Percentiles rank a stretch among this genome's conserved stretches.
Evolutionary conservation across 2,888 invertebrate genomes (phyloP).

Genomic region (Thymelicus acteon): DNA sequence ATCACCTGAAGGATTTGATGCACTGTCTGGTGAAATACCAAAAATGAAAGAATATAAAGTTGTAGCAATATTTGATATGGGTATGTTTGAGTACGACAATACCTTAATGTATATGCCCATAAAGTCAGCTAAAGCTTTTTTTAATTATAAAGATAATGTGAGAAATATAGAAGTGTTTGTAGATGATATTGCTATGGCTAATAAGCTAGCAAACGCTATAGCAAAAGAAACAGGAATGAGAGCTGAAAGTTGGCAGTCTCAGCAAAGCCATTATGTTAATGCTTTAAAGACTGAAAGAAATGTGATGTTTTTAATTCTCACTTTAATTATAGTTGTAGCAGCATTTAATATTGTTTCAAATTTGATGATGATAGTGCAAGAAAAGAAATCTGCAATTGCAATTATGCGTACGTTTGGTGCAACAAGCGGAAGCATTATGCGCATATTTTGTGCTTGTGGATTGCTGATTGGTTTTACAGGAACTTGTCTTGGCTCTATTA

Average conservation of each 20-base stretch:
- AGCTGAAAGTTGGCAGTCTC: conserved; percentile 13
- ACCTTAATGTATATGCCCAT: conserved; percentile 13
- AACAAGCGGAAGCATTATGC: conserved; percentile 13
- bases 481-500: conserved; percentile 13
- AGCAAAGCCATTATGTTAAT: conserved; percentile 13
- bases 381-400: conserved; percentile 13
- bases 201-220: conserved; percentile 13
- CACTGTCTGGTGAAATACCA: conserved; percentile 13
- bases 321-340: conserved; percentile 13
- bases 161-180: conserved; percentile 13
- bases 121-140: conserved; percentile 13
- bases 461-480: conserved; percentile 13
- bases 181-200: conserved; percentile 13
- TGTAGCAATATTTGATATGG: conserved; percentile 13
- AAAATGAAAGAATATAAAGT: conserved; percentile 13
- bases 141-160: conserved; percentile 13
- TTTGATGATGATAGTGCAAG: conserved; percentile 13
- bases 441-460: conserved; percentile 13
- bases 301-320: conserved; percentile 13
- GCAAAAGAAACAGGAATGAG: conserved; percentile 13
- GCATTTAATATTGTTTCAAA: conserved; percentile 13
- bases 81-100: conserved; percentile 13
- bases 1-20: conserved; percentile 13
- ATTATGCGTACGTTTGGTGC: conserved; percentile 13
- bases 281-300: conserved; percentile 13